Percentiles rank a stretch among this genome's conserved stretches.
Evolutionary conservation across 2,113 vertebrate species (phyloP).

Genomic region (Neodontobutis hainanensis): DNA sequence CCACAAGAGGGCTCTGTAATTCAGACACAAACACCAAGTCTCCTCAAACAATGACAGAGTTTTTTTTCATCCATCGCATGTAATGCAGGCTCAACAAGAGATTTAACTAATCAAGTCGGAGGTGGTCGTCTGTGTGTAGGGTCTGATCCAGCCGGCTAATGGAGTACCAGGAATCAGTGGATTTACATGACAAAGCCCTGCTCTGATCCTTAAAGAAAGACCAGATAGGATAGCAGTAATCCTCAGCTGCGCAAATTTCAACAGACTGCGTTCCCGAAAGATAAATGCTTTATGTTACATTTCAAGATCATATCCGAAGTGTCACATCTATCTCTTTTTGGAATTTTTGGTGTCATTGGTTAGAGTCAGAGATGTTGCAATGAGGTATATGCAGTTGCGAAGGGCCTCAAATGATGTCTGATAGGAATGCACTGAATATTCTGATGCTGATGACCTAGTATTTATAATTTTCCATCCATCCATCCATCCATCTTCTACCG

Average conservation of each 20-base stretch:
- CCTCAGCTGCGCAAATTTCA: slow-evolving; percentile 42
- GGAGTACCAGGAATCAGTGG: slow-evolving; percentile 56
- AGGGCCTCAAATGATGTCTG: background rate
- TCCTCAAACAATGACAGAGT: slow-evolving; percentile 4
- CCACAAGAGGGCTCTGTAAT: slow-evolving; percentile 37
- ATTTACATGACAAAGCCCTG: slow-evolving; percentile 67
- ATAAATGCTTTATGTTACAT: slow-evolving; percentile 1
- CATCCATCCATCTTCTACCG: too few relatives aligned
- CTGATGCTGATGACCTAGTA: too few relatives aligned
- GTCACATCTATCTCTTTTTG: background rate
- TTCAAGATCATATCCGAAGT: background rate
- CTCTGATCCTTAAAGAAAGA: slow-evolving; percentile 56
- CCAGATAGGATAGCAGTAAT: slow-evolving; percentile 56
- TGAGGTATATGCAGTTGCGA: too few relatives aligned
- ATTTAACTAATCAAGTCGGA: slow-evolving; percentile 56
- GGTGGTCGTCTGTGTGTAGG: slow-evolving; percentile 41
- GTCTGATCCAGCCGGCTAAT: slow-evolving; percentile 54
- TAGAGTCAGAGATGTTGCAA: too few relatives aligned
- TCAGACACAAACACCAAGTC: slow-evolving; percentile 12
- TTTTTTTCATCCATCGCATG: slow-evolving; percentile 51
- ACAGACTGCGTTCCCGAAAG: slow-evolving; percentile 13
- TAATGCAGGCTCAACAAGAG: slow-evolving; percentile 56
- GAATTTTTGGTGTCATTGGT: too few relatives aligned
- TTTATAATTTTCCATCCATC: too few relatives aligned
- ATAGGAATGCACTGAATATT: background rate